Base-by-base conservation (phyloP, 92 coral and sea anemone species). In the Phenganax stokvisi region DNA sequence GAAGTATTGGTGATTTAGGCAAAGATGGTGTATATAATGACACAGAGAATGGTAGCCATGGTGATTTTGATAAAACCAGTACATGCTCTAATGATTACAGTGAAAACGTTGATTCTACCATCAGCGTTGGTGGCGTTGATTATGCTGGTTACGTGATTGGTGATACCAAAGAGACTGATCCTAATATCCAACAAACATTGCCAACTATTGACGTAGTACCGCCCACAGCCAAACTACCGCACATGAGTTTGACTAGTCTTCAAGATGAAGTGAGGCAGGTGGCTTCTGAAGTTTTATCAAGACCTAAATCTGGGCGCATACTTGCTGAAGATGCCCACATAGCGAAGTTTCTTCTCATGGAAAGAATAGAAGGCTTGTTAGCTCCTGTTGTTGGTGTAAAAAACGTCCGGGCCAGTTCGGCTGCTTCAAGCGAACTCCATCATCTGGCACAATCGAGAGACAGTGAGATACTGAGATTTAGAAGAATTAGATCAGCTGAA, bases 311-410 rank as follows among this genome's bases (percentile, higher is more conserved):
- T 4, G 99, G 99, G 16, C 85, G 89, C 66, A 86, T 83, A 8
- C 90, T 96, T 67, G 76, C 89, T 77, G 88, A 89, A 11, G 99
- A 96, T 85, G 96, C 91, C 15, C 86, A 86, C 61, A 87, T 86
- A 44, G 99, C 99, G 9, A 79, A 88, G 57, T 89, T 85, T n/a
- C 89, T 96, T 91, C 92, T 97, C 90, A 90, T 97, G 20, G 92
- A 90, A 65, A 88, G 96, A 55, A 87, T 96, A 25, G 76, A 92
- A 28, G 84, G 84, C 37, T 89, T 96, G 44, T 72, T 96, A 68
- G 99, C 90, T n/a, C 97, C 97, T 13, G 86, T 57, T 12, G 17
- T 8, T 51, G 54, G 74, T n/a, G 51, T 84, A 60, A 51, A 73
- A 86, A 90, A 87, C 79, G 89, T 87, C 11, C 97, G 94, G n/a